phyloP scores from a whole-genome alignment of 2,797 vertebrate genomes.

The Characodon lateralis region DNA sequence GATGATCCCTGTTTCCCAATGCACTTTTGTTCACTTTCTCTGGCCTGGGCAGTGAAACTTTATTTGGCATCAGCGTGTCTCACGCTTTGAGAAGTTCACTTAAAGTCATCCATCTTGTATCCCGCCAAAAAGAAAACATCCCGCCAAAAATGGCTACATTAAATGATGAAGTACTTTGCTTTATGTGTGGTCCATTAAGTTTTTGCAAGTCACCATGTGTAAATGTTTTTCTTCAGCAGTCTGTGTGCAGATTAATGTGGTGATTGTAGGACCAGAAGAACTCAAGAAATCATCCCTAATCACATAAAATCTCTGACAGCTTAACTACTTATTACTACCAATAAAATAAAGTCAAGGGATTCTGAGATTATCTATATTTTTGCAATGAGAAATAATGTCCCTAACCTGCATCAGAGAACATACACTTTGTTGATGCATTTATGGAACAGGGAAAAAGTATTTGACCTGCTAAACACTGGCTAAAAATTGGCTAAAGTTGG shows the following conservation, averaged over 20 bases:
- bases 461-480: too few relatives aligned
- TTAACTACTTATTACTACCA: background rate
- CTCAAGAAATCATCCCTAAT: conserved; percentile 46
- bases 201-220: background rate
- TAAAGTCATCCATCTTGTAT: conserved; percentile 23
- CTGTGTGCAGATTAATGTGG: conserved; percentile 43
- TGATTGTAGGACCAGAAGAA: conserved; percentile 31
- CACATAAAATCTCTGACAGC: conserved; percentile 31
- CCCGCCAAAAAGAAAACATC: conserved; percentile 25
- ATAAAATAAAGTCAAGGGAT: background rate
- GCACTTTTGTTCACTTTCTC: conserved; percentile 55
- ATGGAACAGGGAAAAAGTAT: too few relatives aligned
- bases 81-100: conserved; percentile 42
- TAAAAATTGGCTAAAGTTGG: too few relatives aligned
- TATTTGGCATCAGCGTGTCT: conserved; percentile 21
- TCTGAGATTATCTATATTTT: too few relatives aligned
- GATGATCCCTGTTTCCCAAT: conserved; percentile 50
- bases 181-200: conserved; percentile 13
- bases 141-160: conserved; percentile 23
- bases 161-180: conserved; percentile 13
- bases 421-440: too few relatives aligned
- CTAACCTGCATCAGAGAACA: too few relatives aligned
- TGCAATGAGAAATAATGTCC: too few relatives aligned
- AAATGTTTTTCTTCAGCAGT: background rate
- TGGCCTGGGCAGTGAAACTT: conserved; percentile 3